Base-by-base conservation (phyloP, 2,888 invertebrate species). In the Hirtodrosophila alboralis region DNA sequence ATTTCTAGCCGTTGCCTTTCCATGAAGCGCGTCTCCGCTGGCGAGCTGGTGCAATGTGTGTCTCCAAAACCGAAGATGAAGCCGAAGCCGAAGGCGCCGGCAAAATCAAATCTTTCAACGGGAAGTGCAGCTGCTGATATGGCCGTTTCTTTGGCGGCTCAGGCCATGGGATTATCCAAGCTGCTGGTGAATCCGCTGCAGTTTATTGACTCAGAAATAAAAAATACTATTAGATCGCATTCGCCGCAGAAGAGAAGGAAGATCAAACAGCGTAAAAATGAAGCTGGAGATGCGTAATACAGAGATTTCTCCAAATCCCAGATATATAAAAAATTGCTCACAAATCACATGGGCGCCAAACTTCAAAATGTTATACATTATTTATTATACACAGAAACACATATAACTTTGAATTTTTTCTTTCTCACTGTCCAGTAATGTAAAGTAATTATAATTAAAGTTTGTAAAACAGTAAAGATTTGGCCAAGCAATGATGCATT, bases 1-100 rank as follows among this genome's bases (percentile, higher is more conserved):
- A 59, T 77, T 57, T 48, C 3, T 60, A 63, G 54, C 40, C 64
- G 27, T 54, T 74, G 40, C 61, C 26, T 77, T 53, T 41, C 58
- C 53, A 67, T 80, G 78, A 74, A 80, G 53, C 75, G 75, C 38
- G 59, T 77, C 23, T 60, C 62, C 12, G 75, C 75, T 28, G 41
- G 21, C 8, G 61, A 70, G 14, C 27, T 77, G 34, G 28, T 40
- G 4, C 41, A 51, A 21, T 60, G 36, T 44, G 37, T 48, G 7
- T 28, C 31, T 5, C 18, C 9, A 0, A 52, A 12, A 27, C 10
- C 36, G 4, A 40, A 7, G 9, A 54, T 13, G 5, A 13, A 23
- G 8, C 1, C 6, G 2, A 1, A 30, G n/a, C 4, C n/a, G n/a
- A 10, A 5, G 5, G 18, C 3, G 18, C 18, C 5, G 18, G 18